phyloP scores from a whole-genome alignment of 2,113 vertebrate species.

The Ursus arctos region DNA sequence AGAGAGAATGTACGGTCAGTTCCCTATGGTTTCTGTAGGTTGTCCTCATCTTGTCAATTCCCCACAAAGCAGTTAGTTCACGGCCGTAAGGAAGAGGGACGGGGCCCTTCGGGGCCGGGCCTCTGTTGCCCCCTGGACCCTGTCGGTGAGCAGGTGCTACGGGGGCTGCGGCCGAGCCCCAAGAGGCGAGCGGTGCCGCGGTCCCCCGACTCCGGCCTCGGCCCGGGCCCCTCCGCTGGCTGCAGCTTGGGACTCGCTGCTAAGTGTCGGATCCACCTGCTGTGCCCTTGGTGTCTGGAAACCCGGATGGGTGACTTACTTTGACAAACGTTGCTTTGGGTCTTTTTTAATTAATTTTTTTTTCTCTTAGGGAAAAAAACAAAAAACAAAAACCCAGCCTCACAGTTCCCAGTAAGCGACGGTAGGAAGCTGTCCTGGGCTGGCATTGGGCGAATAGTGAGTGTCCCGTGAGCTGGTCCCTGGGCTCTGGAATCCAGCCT shows the following conservation, averaged over 20 bases:
- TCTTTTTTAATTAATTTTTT: slow-evolving; percentile 78
- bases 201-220: fast-evolving
- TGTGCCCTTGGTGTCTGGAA: slow-evolving; percentile 67
- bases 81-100: background rate
- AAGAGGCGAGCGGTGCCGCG: background rate
- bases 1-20: slow-evolving; percentile 81
- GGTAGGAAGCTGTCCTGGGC: background rate
- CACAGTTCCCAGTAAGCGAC: background rate
- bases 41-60: slow-evolving; percentile 75
- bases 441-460: fast-evolving
- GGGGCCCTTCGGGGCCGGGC: background rate
- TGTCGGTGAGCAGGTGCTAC: background rate
- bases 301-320: slow-evolving; percentile 76
- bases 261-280: slow-evolving; percentile 44
- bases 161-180: background rate
- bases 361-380: slow-evolving; percentile 58
- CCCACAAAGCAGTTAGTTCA: slow-evolving; percentile 65
- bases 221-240: background rate
- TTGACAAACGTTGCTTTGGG: slow-evolving; percentile 78
- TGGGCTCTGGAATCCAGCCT: slow-evolving; percentile 4
- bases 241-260: background rate
- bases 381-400: background rate
- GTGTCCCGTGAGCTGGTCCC: slow-evolving; percentile 44
- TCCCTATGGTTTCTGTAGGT: slow-evolving; percentile 82
- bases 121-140: background rate